phyloP scores from a whole-genome alignment of 2,113 vertebrate genomes.

The Pungitius pungitius region DNA sequence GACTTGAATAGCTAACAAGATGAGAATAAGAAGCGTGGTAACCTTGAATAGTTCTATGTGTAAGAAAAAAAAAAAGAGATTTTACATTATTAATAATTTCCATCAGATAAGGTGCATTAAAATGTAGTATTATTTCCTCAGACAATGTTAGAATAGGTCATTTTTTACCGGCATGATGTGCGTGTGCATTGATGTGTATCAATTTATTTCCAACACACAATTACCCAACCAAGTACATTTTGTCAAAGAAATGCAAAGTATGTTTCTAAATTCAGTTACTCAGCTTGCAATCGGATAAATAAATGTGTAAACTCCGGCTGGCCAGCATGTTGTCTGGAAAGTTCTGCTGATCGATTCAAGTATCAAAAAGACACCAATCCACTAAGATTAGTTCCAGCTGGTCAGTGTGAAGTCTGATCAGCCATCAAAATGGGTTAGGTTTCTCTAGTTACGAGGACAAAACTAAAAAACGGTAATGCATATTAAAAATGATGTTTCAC shows the following conservation, averaged over 20 bases:
- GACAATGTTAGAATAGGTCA: constrained; percentile 2
- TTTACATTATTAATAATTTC: constrained; percentile 18
- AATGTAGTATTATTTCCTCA: constrained; percentile 24
- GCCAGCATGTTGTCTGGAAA: constrained; percentile 12
- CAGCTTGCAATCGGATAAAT: background rate
- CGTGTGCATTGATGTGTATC: constrained; percentile 23
- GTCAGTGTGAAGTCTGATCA: constrained; percentile 32
- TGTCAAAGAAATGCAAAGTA: background rate
- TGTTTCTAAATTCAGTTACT: background rate
- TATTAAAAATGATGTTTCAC: constrained; percentile 1
- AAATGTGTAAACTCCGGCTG: background rate
- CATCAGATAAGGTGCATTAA: background rate
- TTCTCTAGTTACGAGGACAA: constrained; percentile 25
- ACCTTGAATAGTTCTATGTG: constrained; percentile 26
- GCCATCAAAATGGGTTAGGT: constrained; percentile 28
- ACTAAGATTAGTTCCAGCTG: constrained; percentile 41
- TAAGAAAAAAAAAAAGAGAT: constrained; percentile 14
- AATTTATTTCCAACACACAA: constrained; percentile 42
- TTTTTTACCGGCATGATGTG: constrained; percentile 2
- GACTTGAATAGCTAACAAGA: constrained; percentile 69
- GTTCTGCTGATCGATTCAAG: constrained; percentile 35
- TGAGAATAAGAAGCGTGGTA: constrained; percentile 45
- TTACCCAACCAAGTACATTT: constrained; percentile 15
- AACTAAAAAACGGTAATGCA: constrained; percentile 8
- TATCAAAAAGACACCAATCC: constrained; percentile 54